Evolutionary conservation across 2,797 vertebrate species (phyloP).

Genomic region (Sebastes hopkinsi): DNA sequence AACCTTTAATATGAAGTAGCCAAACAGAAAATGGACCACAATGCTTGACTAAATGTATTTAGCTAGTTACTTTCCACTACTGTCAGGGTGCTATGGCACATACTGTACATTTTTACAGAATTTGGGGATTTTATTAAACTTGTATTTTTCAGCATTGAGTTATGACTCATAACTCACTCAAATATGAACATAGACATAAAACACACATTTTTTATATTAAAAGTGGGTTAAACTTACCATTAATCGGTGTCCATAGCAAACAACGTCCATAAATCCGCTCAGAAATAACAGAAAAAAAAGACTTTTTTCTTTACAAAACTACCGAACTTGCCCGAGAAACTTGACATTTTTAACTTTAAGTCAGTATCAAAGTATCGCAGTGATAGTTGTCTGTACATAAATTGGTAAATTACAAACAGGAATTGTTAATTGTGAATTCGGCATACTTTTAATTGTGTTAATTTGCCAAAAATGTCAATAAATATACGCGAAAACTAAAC

Average conservation of each 20-base stretch:
- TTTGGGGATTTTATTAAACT: not conserved
- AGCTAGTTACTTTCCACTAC: not conserved
- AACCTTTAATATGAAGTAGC: not conserved
- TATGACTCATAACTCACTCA: not conserved
- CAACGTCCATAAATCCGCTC: not conserved
- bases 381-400: too few relatives aligned
- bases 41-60: not conserved
- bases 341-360: not conserved
- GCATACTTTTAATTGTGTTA: not conserved
- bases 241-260: too few relatives aligned
- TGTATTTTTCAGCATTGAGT: not conserved
- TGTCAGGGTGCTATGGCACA: not conserved
- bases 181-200: not conserved
- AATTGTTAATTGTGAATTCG: not conserved
- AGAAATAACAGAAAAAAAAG: not conserved
- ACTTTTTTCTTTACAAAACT: not conserved
- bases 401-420: not conserved
- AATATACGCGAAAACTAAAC: not conserved
- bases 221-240: not conserved
- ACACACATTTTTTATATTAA: too few relatives aligned
- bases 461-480: not conserved
- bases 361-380: not conserved
- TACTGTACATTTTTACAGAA: not conserved
- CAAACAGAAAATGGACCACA: not conserved
- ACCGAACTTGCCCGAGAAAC: not conserved